Evolutionary conservation across 1,140 invertebrate genomes (phyloP), one percentile per base, ranked within the genome.

Genomic region (Melanaphis sacchari): DNA sequence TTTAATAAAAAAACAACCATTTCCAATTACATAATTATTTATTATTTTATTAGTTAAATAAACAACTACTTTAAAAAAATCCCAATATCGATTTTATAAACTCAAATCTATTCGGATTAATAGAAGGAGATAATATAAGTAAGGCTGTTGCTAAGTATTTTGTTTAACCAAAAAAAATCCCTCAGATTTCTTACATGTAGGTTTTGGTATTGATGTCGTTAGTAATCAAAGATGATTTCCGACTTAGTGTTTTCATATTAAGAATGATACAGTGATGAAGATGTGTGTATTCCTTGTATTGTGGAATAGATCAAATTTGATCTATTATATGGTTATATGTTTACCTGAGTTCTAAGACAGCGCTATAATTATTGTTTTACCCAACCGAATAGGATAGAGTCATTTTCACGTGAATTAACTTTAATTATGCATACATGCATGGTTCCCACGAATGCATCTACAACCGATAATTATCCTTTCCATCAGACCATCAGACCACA

Each of bases 311-410:
- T n/a, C n/a, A n/a, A n/a, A n/a, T n/a, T n/a, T n/a, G n/a, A n/a
- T n/a, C n/a, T n/a, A n/a, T n/a, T n/a, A n/a, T n/a, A n/a, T n/a
- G n/a, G n/a, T n/a, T n/a, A n/a, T n/a, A 8, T 3, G 24, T 40
- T 26, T 40, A 40, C 82, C 40, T 26, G 40, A 15, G 81, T 82
- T 41, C 22, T 1, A 26, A 84, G 82, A 84, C 82, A 21, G 46
- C 21, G n/a, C n/a, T 52, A 89, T 89, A 89, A 89, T 89, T 89
- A 89, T 89, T 88, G 6, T 49, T 85, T 43, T 26, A 38, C 7
- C 46, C 41, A 18, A 84, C 46, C 87, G 3, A 49, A n/a, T 18
- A 31, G n/a, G 31, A 89, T 89, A 89, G 6, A 89, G 87, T 89
- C 21, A 36, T 89, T 89, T 89, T 52, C 22, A 22, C n/a, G 46